Base-by-base conservation (phyloP, 2,797 vertebrate genomes). In the Sternotherus odoratus region DNA sequence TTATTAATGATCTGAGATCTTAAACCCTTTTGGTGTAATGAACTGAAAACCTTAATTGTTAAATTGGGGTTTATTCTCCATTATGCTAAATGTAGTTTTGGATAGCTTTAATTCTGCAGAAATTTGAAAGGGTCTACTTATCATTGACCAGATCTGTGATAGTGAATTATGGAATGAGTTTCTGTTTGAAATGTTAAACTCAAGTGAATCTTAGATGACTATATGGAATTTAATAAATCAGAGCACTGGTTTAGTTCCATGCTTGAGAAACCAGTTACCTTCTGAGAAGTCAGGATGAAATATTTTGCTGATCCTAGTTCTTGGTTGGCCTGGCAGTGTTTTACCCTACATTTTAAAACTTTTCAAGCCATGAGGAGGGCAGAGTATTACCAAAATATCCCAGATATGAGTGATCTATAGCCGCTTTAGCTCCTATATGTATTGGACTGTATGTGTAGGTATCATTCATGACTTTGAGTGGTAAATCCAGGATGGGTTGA, bases 281-380 rank as follows among this genome's bases (percentile, higher is more conserved):
- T 54, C 51, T 89, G 83, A 75, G 57, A 51, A 88, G 79, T 79
- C n/a, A 69, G 36, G 63, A 69, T 23, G 63, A 21, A 69, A 39
- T 77, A 60, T 81, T 88, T 26, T 82, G 50, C 0, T 86, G 66
- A 1, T 50, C 83, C 26, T 46, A 8, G 6, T 19, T 79, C 48
- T 82, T 79, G 48, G 54, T 21, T 66, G 63, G 11, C 11, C 0
- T 1, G 19, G 5, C 26, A 0, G 2, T 77, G 50, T 77, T 79
- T 1, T 2, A 0, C 10, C 6, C 8, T 7, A 21, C 77, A 69
- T 2, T 33, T 49, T 12, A 11, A 87, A 88, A 75, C 69, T 66
- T 91, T 23, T 49, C 0, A 0, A 56, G 51, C 11, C 16, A 9
- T 15, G 4, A 3, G 46, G 3, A 21, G 56, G 39, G 56, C 28